phyloP scores from a whole-genome alignment of 2,113 vertebrate genomes.

The Plecotus auritus region DNA sequence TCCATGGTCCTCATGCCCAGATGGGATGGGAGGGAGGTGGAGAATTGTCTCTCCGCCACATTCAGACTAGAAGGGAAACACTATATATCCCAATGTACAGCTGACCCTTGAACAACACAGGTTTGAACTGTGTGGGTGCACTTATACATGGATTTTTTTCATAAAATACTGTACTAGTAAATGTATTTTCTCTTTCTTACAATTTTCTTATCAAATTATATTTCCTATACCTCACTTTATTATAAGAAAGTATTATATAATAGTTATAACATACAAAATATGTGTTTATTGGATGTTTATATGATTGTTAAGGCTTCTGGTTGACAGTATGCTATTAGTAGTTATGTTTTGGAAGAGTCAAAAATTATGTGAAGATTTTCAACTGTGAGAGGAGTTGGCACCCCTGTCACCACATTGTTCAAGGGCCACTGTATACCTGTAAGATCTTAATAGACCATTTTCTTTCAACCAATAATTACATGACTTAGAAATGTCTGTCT shows the following conservation, averaged over 20 bases:
- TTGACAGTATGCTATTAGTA: not conserved
- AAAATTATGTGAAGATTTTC: not conserved
- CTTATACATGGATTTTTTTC: not conserved
- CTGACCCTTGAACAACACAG: not conserved
- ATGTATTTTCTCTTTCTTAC: not conserved
- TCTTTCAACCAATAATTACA: not conserved
- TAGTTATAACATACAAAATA: not conserved
- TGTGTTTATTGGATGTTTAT: not conserved
- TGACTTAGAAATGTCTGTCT: not conserved
- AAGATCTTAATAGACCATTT: not conserved
- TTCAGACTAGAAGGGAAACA: not conserved
- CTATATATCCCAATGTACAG: not conserved
- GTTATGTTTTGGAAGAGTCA: not conserved
- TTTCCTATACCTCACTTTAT: not conserved
- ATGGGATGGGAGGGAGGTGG: not conserved
- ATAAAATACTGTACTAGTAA: not conserved
- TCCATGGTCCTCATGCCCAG: not conserved
- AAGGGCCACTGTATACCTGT: not conserved
- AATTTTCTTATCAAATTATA: not conserved
- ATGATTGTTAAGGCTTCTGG: not conserved
- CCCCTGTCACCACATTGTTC: not conserved
- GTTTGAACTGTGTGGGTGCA: not conserved
- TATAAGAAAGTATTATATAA: not conserved
- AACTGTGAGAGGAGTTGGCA: not conserved
- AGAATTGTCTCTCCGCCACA: not conserved